These are phyloP conservation scores for Meloe dianella DNA, from an alignment of 2,888 invertebrate species.

Conservation along the genomic window DNA sequence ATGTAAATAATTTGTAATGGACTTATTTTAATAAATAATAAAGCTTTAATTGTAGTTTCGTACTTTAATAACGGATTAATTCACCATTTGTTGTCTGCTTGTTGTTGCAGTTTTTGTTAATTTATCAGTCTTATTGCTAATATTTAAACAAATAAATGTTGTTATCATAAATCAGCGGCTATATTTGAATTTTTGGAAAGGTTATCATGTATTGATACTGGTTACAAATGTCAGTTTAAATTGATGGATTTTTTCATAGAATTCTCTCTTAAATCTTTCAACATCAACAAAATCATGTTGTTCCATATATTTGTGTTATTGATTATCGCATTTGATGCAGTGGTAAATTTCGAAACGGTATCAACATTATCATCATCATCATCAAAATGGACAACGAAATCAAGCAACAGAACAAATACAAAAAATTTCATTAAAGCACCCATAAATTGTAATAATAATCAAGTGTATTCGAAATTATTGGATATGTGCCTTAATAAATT, in stretches of 20 bases:
- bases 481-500: slow-evolving; percentile 13
- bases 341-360: neutral
- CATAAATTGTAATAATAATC: slow-evolving; percentile 7
- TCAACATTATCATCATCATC: neutral
- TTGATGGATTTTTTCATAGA: neutral
- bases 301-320: neutral
- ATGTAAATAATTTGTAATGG: no score
- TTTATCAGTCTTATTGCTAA: neutral
- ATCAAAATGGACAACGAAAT: slow-evolving; percentile 3
- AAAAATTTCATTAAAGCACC: slow-evolving; percentile 16
- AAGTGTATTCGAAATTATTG: slow-evolving; percentile 12
- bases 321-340: neutral
- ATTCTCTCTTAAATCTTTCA: neutral
- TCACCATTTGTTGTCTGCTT: no score
- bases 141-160: neutral
- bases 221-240: neutral
- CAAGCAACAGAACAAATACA: neutral
- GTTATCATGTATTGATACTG: neutral
- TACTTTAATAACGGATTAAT: no score
- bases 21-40: no score
- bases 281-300: neutral
- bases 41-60: no score
- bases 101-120: no score
- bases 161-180: neutral
- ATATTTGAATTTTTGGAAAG: neutral